Conservation (phyloP, 2,113 vertebrate genomes). For the Odocoileus hemionus region DNA sequence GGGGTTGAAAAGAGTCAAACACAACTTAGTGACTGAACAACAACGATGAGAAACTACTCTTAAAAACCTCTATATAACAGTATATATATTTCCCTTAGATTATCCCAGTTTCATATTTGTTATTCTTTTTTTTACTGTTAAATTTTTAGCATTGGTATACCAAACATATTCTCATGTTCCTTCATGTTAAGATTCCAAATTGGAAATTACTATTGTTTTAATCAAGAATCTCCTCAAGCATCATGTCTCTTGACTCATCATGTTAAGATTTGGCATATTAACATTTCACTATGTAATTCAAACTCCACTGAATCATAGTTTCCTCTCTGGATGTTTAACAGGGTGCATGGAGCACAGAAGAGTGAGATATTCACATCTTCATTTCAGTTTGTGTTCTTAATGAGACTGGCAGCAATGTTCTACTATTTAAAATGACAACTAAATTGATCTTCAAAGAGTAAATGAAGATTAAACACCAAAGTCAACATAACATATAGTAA, state of each 20-base stretch:
- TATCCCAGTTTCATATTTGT: neutral
- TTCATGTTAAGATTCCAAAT: neutral
- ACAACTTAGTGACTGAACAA: neutral
- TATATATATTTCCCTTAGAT: neutral
- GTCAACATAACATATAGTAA: neutral
- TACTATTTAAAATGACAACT: neutral
- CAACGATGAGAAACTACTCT: neutral
- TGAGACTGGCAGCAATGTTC: neutral
- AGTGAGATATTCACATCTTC: neutral
- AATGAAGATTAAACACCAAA: neutral
- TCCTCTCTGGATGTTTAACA: neutral
- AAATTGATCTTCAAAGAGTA: neutral
- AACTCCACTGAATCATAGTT: neutral
- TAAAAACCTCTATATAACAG: neutral
- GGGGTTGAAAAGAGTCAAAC: neutral
- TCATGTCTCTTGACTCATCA: neutral
- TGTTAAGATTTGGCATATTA: neutral
- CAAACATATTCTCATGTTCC: neutral
- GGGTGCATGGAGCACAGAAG: neutral
- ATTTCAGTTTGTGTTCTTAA: neutral
- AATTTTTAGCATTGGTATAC: neutral
- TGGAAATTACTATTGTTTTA: neutral
- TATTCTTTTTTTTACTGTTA: neutral
- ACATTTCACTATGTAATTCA: neutral
- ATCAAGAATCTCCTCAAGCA: neutral